Evolutionary conservation across 2,113 vertebrate species (phyloP).

Genomic region (Anseranas semipalmata): DNA sequence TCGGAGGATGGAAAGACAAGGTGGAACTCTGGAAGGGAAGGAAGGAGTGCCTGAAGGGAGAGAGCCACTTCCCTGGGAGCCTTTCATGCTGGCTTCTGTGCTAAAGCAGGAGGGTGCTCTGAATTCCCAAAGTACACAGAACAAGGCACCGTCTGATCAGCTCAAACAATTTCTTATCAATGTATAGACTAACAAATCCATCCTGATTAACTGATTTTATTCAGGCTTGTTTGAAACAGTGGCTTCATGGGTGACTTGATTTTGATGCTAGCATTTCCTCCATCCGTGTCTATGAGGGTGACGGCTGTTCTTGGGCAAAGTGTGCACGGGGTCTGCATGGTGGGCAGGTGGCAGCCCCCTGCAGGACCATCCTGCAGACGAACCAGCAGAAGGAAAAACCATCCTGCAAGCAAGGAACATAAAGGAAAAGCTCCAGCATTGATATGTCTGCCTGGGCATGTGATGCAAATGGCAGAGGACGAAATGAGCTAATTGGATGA

Average conservation of each 20-base stretch:
- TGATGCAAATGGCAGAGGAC: not conserved
- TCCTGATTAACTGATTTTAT: not conserved
- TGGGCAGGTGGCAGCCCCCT: accelerated
- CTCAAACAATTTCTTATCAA: not conserved
- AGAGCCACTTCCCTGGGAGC: not conserved
- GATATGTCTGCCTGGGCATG: not conserved
- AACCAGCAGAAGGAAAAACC: not conserved
- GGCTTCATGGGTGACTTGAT: not conserved
- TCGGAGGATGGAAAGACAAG: not conserved
- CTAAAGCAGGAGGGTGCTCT: not conserved
- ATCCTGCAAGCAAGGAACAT: not conserved
- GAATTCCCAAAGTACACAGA: not conserved
- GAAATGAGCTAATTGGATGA: not conserved
- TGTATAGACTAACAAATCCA: not conserved
- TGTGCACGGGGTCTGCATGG: accelerated
- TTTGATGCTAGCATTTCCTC: not conserved
- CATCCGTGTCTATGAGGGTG: not conserved
- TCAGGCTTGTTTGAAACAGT: not conserved
- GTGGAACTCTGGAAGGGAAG: not conserved
- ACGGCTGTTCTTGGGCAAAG: not conserved
- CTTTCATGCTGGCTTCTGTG: not conserved
- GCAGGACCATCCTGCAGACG: not conserved
- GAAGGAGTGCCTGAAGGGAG: not conserved
- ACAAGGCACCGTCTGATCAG: not conserved
- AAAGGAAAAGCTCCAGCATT: not conserved